Base-by-base conservation (phyloP, 2,888 invertebrate species). In the Hyalella azteca region DNA sequence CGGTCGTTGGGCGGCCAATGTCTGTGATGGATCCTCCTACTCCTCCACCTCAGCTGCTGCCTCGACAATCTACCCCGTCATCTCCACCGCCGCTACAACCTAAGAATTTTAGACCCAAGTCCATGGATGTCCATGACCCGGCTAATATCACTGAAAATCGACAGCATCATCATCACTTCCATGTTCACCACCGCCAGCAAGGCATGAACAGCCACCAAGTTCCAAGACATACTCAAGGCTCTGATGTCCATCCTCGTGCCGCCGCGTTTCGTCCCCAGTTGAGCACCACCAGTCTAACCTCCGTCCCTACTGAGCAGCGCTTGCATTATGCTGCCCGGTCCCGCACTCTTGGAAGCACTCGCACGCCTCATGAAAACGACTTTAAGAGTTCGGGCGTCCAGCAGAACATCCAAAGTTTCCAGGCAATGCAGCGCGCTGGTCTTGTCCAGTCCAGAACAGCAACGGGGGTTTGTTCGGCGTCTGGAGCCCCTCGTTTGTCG, bases 21-120 rank as follows among this genome's bases (percentile, higher is more conserved):
- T 48, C 79, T 3, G 41, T 79, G n/a, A 32, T 29, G 45, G 45
- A n/a, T n/a, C 60, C 79, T 45, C 22, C 39, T n/a, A 41, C 79
- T 48, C 45, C 66, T 0, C 39, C 45, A 9, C 73, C 79, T n/a
- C 39, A 50, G 15, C 66, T 45, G 3, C 49, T 66, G 9, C 79
- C 73, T 26, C 26, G 32, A 19, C 73, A 73, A 19, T 73, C 79
- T n/a, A 36, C 32, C 2, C 29, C 79, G 41, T 29, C 66, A 13
- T 7, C n/a, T 22, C 73, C 66, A 26, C 59, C 45, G 13, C 40
- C 60, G 11, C 22, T 41, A 54, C 19, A 40, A 2, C 79, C 79
- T 26, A 79, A 73, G 40, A n/a, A 49, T 73, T 48, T 32, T 32
- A 22, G 49, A 39, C 79, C 39, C 9, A 75, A 75, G 75, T 45